Base-by-base conservation (phyloP, 1,140 invertebrate genomes). In the Neelides sp. region DNA sequence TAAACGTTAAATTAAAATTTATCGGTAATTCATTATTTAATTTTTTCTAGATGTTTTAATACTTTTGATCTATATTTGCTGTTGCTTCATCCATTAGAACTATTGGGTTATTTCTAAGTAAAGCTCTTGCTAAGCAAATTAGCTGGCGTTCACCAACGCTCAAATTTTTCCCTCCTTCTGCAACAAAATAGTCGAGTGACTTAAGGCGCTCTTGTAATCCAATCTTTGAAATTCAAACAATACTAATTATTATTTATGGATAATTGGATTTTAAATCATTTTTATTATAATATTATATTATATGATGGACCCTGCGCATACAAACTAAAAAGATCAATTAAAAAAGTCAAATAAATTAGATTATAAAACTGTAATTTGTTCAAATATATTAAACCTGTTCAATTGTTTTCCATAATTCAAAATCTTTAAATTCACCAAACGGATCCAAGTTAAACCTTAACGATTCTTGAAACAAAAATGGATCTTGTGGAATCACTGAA, bases 401-500 rank as follows among this genome's bases (percentile, higher is more conserved):
- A n/a, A n/a, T n/a, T n/a, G n/a, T n/a, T n/a, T n/a, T n/a, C 51
- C 58, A n/a, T n/a, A n/a, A n/a, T 28, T 27, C 12, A 27, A 46
- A 30, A 71, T 42, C 63, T 53, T 54, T 72, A 68, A 52, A 73
- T 70, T 62, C 40, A n/a, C 64, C 56, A 46, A 68, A 69, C 0
- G 71, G 71, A 46, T 73, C 70, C 20, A 71, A 47, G 54, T 72
- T 71, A 37, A 61, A 53, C 15, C 71, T 47, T 12, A 73, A 47
- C 5, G 68, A 62, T 23, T 69, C 71, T 13, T 58, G 61, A 50
- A 73, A 73, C 15, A 72, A 53, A 17, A 68, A 64, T 10, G 73
- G 70, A 52, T 73, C 77, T 66, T 78, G 67, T 22, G 75, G 75
- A 42, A 76, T 74, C 20, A 76, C 72, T 13, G 73, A 70, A 13